Evolutionary conservation across 2,888 invertebrate species (phyloP).

Genomic region (Anthoptus insignis): DNA sequence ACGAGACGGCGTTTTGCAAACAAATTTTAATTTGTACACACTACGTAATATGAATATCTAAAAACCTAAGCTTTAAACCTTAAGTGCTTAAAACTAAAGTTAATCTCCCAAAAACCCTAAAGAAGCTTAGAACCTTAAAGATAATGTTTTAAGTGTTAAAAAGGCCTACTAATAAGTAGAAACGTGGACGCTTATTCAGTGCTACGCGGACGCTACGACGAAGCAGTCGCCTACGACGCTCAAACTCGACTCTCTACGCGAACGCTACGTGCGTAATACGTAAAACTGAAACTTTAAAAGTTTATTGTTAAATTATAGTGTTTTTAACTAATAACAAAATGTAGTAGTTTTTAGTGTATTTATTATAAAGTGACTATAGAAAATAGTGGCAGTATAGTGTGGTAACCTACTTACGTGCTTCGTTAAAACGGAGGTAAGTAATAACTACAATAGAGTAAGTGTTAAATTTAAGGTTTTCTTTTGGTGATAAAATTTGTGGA

Average conservation of each 20-base stretch:
- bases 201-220: constrained; percentile 46
- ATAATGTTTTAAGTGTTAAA: constrained; percentile 61
- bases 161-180: constrained; percentile 58
- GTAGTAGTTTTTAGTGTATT: background rate
- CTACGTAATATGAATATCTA: too few species aligned
- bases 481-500: background rate
- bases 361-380: constrained; percentile 24
- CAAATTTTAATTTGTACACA: too few species aligned
- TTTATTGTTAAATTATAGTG: constrained; percentile 23
- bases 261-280: constrained; percentile 25
- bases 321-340: constrained; percentile 7
- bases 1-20: too few species aligned
- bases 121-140: constrained; percentile 51
- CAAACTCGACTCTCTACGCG: constrained; percentile 24
- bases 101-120: too few species aligned
- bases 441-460: constrained; percentile 25
- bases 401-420: constrained; percentile 37
- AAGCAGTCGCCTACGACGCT: constrained; percentile 66
- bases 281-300: constrained; percentile 34
- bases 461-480: constrained; percentile 17
- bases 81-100: too few species aligned
- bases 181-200: constrained; percentile 52
- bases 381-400: constrained; percentile 31
- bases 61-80: too few species aligned
- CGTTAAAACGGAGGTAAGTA: constrained; percentile 38